phyloP scores from a whole-genome alignment of 2,888 invertebrate species.

The Stegana nigrithorax region DNA sequence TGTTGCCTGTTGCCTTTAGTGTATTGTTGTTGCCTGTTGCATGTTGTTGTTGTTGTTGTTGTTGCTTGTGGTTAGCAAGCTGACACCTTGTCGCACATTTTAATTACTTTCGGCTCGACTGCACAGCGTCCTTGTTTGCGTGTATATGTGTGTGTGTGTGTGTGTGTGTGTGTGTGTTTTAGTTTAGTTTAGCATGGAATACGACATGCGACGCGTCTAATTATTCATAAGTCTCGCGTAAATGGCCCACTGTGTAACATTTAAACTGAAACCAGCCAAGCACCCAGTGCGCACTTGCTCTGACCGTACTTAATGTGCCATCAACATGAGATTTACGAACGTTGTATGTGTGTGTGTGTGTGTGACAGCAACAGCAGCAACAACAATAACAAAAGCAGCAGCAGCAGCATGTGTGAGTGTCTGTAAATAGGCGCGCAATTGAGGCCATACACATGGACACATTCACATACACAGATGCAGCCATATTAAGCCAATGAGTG shows the following conservation, averaged over 20 bases:
- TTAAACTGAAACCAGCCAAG: neutral
- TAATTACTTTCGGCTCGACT: constrained; percentile 6
- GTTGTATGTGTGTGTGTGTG: neutral
- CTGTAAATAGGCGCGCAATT: neutral
- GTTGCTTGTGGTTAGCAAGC: neutral
- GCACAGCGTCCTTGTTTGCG: neutral
- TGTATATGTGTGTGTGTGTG: no score
- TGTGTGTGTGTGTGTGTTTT: no score
- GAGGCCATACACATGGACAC: no score
- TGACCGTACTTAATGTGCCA: constrained; percentile 52
- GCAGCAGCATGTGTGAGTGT: neutral
- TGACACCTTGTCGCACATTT: constrained; percentile 3
- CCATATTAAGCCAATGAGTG: no score
- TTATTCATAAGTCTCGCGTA: constrained; percentile 45
- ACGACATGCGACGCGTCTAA: constrained; percentile 46
- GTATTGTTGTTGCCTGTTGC: constrained; percentile 56
- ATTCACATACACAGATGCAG: no score
- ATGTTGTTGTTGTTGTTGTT: constrained; percentile 33
- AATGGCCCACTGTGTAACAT: constrained; percentile 37
- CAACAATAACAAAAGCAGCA: no score
- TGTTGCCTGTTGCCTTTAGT: no score
- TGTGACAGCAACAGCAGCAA: no score
- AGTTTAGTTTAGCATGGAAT: no score
- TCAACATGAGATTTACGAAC: constrained; percentile 56
- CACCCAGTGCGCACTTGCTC: neutral